Evolutionary conservation across 2,888 invertebrate species (phyloP).

Genomic region (Metallyticus violacea): DNA sequence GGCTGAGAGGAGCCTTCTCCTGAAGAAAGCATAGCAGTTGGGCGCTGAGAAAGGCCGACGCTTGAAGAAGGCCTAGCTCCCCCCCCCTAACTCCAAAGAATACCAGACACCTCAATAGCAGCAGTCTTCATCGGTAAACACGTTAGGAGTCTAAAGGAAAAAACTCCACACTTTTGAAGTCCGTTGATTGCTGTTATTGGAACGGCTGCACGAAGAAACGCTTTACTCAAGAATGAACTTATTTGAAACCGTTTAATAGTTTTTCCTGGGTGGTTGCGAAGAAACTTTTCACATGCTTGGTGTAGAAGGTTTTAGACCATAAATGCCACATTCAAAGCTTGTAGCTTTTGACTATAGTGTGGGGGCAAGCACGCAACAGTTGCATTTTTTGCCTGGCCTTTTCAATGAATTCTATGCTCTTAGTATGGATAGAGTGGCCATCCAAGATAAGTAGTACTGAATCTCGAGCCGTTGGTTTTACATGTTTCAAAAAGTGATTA

Average conservation of each 20-base stretch:
- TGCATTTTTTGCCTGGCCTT: constrained; percentile 25
- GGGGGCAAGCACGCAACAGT: not conserved
- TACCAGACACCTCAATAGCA: no score
- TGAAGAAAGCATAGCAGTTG: no score
- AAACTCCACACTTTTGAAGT: not conserved
- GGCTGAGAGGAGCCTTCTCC: no score
- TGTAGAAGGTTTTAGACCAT: constrained; percentile 14
- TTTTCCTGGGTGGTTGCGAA: not conserved
- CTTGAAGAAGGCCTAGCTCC: no score
- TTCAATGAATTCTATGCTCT: constrained; percentile 35
- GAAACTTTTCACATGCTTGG: not conserved
- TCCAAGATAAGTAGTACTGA: constrained; percentile 37
- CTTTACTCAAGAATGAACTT: not conserved
- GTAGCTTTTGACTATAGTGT: not conserved
- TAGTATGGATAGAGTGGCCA: constrained; percentile 35
- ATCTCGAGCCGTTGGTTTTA: constrained; percentile 29
- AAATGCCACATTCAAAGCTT: constrained; percentile 20
- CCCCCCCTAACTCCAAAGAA: no score
- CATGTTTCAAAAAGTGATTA: constrained; percentile 23
- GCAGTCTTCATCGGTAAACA: no score
- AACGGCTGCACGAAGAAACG: not conserved
- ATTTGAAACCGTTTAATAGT: not conserved
- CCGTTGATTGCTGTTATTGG: not conserved
- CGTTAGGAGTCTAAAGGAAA: not conserved
- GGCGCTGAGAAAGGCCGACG: no score